Conservation (phyloP, 2,888 invertebrate genomes). For the Pocota personata region DNA sequence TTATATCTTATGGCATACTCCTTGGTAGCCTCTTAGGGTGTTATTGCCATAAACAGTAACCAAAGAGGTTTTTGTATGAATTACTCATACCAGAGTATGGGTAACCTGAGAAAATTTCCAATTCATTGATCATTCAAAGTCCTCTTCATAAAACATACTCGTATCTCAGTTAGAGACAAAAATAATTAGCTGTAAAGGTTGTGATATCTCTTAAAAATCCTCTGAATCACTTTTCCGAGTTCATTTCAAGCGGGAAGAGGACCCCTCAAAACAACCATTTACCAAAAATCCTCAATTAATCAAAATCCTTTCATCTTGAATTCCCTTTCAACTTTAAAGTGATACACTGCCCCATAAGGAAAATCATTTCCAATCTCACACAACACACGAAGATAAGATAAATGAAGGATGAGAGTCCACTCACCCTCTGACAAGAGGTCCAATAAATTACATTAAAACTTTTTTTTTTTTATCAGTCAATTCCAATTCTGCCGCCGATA, state of each 20-base stretch:
- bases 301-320: constrained; percentile 65
- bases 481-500: constrained; percentile 6
- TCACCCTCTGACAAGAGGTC: constrained; percentile 28
- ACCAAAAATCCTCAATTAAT: constrained; percentile 57
- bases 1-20: too few relatives aligned
- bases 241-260: not conserved
- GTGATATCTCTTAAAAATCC: not conserved
- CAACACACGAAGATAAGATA: constrained; percentile 25
- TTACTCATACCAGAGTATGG: too few relatives aligned
- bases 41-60: too few relatives aligned
- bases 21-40: too few relatives aligned
- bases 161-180: not conserved
- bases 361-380: not conserved
- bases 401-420: constrained; percentile 55
- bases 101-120: not conserved
- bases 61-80: too few relatives aligned
- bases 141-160: not conserved
- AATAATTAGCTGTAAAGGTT: not conserved
- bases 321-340: constrained; percentile 53
- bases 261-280: constrained; percentile 26
- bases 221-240: constrained; percentile 2
- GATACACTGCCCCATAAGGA: not conserved
- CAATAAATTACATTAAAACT: constrained; percentile 60
- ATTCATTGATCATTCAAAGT: not conserved
- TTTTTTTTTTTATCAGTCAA: constrained; percentile 40